Conservation (phyloP, 2,113 vertebrate genomes). For the Corythornis cristatus region DNA sequence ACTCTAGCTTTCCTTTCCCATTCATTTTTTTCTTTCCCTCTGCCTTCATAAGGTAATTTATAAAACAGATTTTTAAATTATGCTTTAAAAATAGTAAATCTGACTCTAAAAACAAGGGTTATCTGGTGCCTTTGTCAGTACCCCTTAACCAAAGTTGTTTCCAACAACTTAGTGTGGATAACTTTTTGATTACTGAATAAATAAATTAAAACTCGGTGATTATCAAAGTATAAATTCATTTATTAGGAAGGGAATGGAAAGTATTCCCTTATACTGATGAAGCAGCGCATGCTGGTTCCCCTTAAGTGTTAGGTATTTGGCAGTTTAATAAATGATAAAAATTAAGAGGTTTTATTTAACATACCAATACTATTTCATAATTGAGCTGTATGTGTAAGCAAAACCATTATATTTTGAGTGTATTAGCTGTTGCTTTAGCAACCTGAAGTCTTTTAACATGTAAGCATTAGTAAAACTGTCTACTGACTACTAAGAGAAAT, state of each 20-base stretch:
- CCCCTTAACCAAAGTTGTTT: too few relatives aligned
- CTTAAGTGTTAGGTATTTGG: not conserved
- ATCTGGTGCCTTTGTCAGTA: too few relatives aligned
- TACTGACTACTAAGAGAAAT: not conserved
- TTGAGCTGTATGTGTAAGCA: not conserved
- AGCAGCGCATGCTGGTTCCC: not conserved
- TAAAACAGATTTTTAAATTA: too few relatives aligned
- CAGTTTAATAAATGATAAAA: not conserved
- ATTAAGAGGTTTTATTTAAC: not conserved
- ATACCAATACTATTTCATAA: not conserved
- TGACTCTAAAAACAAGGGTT: too few relatives aligned
- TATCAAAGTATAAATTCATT: not conserved
- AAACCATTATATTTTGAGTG: not conserved
- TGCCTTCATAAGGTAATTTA: too few relatives aligned
- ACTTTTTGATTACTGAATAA: too few relatives aligned
- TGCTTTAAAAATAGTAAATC: too few relatives aligned
- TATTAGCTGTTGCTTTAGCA: not conserved
- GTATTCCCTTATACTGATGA: not conserved
- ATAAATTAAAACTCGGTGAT: too few relatives aligned
- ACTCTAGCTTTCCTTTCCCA: too few relatives aligned
- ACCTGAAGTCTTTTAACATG: not conserved
- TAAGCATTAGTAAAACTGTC: not conserved
- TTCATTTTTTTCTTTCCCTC: too few relatives aligned
- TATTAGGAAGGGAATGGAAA: not conserved
- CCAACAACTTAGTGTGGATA: too few relatives aligned